Evolutionary conservation across 2,113 vertebrate genomes (phyloP), one percentile per base, ranked within the genome.

Genomic region (Antechinus stuartii): DNA sequence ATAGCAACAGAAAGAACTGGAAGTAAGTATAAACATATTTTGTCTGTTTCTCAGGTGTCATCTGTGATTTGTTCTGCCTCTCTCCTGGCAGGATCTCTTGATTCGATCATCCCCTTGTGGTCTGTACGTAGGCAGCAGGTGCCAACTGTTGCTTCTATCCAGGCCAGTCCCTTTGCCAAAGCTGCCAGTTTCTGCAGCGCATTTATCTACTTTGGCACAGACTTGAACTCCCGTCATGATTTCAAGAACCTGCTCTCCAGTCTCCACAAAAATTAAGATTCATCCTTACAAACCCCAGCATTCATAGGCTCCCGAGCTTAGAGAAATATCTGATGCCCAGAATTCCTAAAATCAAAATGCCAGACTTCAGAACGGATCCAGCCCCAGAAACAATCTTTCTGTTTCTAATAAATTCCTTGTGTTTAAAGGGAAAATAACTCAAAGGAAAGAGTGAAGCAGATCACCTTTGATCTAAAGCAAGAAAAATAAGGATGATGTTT

Each of bases 161-260:
- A 94, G 95, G 98, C 98, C 96, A 98, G 92, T 54, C 96, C 91
- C 42, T 97, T 94, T 52, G 96, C 97, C 98, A 98, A 97, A 97
- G 96, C 98, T 94, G 98, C 98, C 98, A 98, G 97, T 55, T 97
- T 98, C 97, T 97, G 95, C 96, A 97, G 98, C 96, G 98, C 92
- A 7, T 95, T 97, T 95, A 97, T 98, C 98, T 98, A 97, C 97
- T 54, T 98, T 98, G 98, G 98, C 97, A 8, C 94, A n/a, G 97
- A 95, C 97, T 95, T 97, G 76, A 96, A 96, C 96, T 98, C 98
- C 97, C 97, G 91, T 96, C 94, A 96, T 35, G 97, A 97, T 93
- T 97, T 97, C 57, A 84, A 91, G 93, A 97, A 91, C 91, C 96
- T 97, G 22, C 93, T 98, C 94, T 92, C 57, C 90, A 93, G 97